Evolutionary conservation across 2,888 invertebrate species (phyloP).

Genomic region (Uloborus plumipes): DNA sequence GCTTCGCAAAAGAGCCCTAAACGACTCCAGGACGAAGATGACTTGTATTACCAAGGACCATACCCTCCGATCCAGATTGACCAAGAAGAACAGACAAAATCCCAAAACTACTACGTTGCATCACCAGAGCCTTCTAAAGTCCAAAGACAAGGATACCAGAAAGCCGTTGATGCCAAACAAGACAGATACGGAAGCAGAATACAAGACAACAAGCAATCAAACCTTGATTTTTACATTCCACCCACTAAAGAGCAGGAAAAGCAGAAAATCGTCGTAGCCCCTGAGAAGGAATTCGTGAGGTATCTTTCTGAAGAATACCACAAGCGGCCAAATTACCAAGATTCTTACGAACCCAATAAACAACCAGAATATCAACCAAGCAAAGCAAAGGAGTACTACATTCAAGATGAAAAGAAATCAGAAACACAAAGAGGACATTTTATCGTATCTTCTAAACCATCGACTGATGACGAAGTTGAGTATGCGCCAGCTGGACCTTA

Average conservation of each 20-base stretch:
- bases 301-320: conserved; percentile 40
- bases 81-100: conserved; percentile 35
- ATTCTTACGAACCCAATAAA: conserved; percentile 4
- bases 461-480: conserved; percentile 18
- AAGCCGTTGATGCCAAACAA: conserved; percentile 20
- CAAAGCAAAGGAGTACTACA: conserved; percentile 1
- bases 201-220: conserved; percentile 18
- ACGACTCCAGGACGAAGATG: conserved; percentile 16
- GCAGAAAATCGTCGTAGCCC: conserved; percentile 9
- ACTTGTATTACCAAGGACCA: conserved; percentile 44
- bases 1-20: conserved; percentile 15
- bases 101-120: conserved; percentile 33
- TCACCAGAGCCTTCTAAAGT: conserved; percentile 1
- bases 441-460: conserved; percentile 35
- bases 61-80: conserved; percentile 51
- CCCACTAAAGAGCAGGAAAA: conserved; percentile 27
- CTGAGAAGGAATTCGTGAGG: conserved; percentile 33
- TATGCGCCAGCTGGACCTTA: conserved; percentile 47
- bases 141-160: conserved; percentile 22
- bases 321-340: conserved; percentile 41
- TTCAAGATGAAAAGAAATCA: conserved; percentile 24
- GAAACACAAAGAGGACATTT: conserved; percentile 52
- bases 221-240: conserved; percentile 41
- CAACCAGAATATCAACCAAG: not conserved
- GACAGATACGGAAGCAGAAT: conserved; percentile 30